A percentile compares a stretch with the other conserved stretches of the same genome.
Conservation (phyloP, 35 echinoderm and acorn worm genomes). For the Patiria miniata region DNA sequence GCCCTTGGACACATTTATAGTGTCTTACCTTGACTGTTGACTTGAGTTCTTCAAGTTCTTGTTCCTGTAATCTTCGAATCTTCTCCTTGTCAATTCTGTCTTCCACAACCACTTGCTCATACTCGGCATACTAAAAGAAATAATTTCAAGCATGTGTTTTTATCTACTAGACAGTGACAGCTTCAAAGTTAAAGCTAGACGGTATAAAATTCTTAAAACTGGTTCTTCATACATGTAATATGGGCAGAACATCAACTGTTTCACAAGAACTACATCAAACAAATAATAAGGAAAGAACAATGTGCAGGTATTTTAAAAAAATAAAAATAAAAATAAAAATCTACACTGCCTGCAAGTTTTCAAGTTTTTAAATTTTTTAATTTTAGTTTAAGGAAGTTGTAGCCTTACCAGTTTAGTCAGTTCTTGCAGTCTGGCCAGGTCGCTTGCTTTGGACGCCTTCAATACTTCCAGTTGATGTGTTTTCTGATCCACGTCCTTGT, state of each 20-base stretch:
- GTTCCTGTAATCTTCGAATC: constrained; percentile 77
- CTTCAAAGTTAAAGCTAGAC: too few species aligned
- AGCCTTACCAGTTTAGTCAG: constrained; percentile 82
- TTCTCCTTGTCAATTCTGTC: constrained; percentile 99
- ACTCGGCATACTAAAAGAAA: constrained; percentile 86
- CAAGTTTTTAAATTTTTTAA: too few species aligned
- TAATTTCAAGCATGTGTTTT: neutral
- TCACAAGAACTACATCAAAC: too few species aligned
- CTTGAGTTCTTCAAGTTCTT: constrained; percentile 90
- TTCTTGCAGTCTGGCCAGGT: constrained; percentile 92
- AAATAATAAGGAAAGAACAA: too few species aligned
- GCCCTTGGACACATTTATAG: too few species aligned
- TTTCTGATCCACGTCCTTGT: constrained; percentile 97
- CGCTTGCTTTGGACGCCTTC: constrained; percentile 97
- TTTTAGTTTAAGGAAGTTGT: neutral
- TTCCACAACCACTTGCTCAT: constrained; percentile 94
- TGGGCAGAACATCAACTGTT: too few species aligned
- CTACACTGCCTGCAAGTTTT: too few species aligned
- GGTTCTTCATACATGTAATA: too few species aligned
- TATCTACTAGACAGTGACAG: too few species aligned
- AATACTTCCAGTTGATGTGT: constrained; percentile 91
- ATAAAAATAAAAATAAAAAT: too few species aligned
- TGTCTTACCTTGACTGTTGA: constrained; percentile 76
- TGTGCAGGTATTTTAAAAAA: too few species aligned
- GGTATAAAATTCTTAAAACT: too few species aligned